Conservation (phyloP, 1,140 invertebrate species). For the Ctenoplectra terminalis region DNA sequence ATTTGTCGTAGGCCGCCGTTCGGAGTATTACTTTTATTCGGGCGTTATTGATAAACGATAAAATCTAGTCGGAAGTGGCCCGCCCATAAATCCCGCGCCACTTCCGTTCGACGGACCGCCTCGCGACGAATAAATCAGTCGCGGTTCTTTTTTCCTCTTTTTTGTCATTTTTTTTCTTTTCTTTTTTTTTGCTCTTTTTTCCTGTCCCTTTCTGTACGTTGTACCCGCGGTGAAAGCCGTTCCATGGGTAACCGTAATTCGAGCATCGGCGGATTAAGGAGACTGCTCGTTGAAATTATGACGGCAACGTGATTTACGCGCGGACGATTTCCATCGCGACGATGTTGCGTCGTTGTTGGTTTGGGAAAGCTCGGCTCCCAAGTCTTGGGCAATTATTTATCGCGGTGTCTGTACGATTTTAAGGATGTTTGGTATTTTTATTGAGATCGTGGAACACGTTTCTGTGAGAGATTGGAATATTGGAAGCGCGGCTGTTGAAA, state of each 20-base stretch:
- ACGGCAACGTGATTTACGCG: slow-evolving; percentile 43
- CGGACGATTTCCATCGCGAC: background rate
- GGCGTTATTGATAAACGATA: slow-evolving; percentile 78
- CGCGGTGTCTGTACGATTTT: slow-evolving; percentile 6
- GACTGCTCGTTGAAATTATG: slow-evolving; percentile 54
- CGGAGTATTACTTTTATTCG: slow-evolving; percentile 67
- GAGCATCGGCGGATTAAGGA: slow-evolving; percentile 66
- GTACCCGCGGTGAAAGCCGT: slow-evolving; percentile 46
- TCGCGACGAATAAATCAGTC: slow-evolving; percentile 75
- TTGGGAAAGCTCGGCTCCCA: background rate
- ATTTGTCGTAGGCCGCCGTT: slow-evolving; percentile 61
- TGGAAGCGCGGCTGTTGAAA: too few relatives aligned
- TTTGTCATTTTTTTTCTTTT: background rate
- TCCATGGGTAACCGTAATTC: slow-evolving; percentile 60
- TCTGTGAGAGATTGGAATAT: too few relatives aligned
- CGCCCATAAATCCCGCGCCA: slow-evolving; percentile 72
- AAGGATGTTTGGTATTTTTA: background rate
- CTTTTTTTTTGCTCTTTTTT: background rate
- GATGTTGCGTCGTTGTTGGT: too few relatives aligned
- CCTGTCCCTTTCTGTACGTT: background rate
- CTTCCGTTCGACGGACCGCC: slow-evolving; percentile 79
- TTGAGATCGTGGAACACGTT: background rate
- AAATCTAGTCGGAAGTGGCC: slow-evolving; percentile 74
- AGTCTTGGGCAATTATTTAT: slow-evolving; percentile 6
- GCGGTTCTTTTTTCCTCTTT: slow-evolving; percentile 27